A percentile compares a stretch with the other conserved stretches of the same genome.
Evolutionary conservation across 2,797 vertebrate genomes (phyloP).

Genomic region (Molossus alvarezi): DNA sequence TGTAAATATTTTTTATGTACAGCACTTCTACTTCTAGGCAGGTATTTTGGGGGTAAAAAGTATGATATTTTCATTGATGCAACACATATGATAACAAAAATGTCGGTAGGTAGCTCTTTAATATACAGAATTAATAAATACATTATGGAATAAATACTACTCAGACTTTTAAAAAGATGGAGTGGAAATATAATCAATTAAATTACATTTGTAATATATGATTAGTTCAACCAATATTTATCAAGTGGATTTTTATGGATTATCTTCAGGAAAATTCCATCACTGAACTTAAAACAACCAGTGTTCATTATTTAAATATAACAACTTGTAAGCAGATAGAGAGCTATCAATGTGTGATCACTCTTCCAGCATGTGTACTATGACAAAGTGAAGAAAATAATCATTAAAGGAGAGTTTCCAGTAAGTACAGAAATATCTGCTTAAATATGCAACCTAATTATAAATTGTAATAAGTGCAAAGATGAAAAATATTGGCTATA

Average conservation of each 20-base stretch:
- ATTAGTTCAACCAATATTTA: background rate
- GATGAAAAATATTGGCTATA: background rate
- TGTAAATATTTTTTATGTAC: background rate
- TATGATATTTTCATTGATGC: background rate
- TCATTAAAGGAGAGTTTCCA: background rate
- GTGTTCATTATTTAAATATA: background rate
- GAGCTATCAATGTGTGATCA: background rate
- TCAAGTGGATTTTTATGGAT: background rate
- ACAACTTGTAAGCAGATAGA: background rate
- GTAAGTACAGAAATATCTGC: background rate
- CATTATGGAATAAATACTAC: background rate
- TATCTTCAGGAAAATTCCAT: background rate
- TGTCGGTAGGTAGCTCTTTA: background rate
- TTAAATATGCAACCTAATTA: background rate
- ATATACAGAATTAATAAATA: background rate
- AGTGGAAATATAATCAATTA: background rate
- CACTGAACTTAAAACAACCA: background rate
- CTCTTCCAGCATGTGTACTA: background rate
- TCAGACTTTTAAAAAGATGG: background rate
- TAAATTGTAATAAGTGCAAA: no score
- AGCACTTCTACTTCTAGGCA: conserved; percentile 1
- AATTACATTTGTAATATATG: background rate
- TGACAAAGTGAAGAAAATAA: background rate
- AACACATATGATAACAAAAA: background rate
- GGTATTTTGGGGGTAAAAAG: background rate